Evolutionary conservation across 2,797 vertebrate genomes (phyloP).

Genomic region (Chrosomus eos): DNA sequence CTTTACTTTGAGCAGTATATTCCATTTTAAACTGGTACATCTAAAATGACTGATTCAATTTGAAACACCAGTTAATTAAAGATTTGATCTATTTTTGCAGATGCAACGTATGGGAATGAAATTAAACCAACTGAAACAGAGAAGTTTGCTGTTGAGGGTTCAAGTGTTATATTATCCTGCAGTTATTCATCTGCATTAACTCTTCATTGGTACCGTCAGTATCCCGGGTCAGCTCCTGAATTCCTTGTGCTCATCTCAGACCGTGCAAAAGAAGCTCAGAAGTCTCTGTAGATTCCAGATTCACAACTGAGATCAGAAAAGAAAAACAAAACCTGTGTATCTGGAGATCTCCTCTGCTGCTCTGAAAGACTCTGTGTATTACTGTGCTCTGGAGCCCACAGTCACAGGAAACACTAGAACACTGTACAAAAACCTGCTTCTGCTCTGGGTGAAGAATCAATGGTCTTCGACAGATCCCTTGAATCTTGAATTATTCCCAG

Average conservation of each 20-base stretch:
- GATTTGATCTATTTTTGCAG: background rate
- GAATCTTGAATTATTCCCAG: background rate
- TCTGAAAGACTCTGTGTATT: constrained; percentile 22
- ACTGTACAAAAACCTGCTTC: constrained; percentile 35
- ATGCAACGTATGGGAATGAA: background rate
- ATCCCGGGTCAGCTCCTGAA: background rate
- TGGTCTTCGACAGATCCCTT: background rate
- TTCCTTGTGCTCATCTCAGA: too few species aligned
- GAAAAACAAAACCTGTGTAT: background rate
- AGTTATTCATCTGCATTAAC: background rate
- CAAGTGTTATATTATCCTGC: background rate
- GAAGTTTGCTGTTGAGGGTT: background rate
- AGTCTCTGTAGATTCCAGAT: background rate
- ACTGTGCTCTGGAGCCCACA: constrained; percentile 33
- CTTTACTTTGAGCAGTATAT: background rate
- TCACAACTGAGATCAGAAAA: background rate
- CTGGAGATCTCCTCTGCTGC: background rate
- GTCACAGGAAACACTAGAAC: constrained; percentile 19
- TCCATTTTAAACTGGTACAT: background rate
- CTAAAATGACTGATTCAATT: too few species aligned
- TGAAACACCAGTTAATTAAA: background rate
- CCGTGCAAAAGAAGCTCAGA: fast-evolving
- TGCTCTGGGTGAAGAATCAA: background rate
- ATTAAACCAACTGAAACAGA: background rate
- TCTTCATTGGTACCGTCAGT: constrained; percentile 1